These are phyloP conservation scores for Pagrus major DNA, from an alignment of 2,113 vertebrate species.

Conservation along the genomic window DNA sequence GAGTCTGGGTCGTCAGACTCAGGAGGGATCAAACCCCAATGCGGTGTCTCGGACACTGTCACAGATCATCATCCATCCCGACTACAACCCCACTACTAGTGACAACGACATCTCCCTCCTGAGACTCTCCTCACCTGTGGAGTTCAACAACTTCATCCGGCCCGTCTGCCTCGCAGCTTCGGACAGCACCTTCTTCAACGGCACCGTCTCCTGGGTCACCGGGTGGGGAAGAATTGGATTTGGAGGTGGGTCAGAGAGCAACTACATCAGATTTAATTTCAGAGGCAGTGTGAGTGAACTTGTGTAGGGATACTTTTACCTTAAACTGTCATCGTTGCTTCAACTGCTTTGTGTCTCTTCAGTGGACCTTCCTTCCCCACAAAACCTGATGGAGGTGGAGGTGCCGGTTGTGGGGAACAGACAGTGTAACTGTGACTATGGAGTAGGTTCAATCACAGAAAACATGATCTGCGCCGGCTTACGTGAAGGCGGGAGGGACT, in stretches of 20 bases:
- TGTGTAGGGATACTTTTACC: too few species aligned
- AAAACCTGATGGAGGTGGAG: conserved; percentile 75
- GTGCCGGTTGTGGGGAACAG: conserved; percentile 76
- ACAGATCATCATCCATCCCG: conserved; percentile 65
- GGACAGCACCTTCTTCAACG: conserved; percentile 75
- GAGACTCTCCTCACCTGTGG: conserved; percentile 65
- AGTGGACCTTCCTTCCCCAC: conserved; percentile 30
- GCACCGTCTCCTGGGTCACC: conserved; percentile 82
- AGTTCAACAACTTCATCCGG: conserved; percentile 71
- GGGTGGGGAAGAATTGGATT: conserved; percentile 84
- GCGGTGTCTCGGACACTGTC: not conserved
- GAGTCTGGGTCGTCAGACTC: conserved; percentile 60
- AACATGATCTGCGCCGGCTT: conserved; percentile 88
- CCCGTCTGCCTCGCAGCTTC: conserved; percentile 84
- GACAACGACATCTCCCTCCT: conserved; percentile 84
- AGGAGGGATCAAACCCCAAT: conserved; percentile 7
- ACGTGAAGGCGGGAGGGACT: conserved; percentile 78
- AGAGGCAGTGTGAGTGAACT: not conserved
- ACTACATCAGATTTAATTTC: not conserved
- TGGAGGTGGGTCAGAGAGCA: conserved; percentile 73
- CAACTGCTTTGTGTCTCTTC: not conserved
- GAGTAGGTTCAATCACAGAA: conserved; percentile 50
- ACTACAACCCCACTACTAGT: conserved; percentile 14
- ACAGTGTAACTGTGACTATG: conserved; percentile 70
- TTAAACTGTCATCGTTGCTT: too few species aligned